phyloP scores from a whole-genome alignment of 2,888 invertebrate species.

The Cantharis rustica region DNA sequence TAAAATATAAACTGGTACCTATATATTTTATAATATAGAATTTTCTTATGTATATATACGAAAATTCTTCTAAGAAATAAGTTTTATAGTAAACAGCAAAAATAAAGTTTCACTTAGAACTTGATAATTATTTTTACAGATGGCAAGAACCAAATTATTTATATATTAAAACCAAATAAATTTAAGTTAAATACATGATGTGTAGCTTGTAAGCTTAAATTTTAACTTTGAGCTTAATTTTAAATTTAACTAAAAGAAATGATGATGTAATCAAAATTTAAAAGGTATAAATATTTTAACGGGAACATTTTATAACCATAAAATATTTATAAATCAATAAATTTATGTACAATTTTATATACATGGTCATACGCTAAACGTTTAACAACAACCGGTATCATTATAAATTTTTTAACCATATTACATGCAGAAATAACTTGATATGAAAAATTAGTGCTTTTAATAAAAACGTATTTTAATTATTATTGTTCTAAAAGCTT shows the following conservation, averaged over 20 bases:
- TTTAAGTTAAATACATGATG: not conserved
- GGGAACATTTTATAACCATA: not conserved
- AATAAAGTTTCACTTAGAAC: not conserved
- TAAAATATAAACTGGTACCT: not conserved
- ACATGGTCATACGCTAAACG: not conserved
- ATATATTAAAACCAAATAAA: no score
- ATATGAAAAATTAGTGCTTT: not conserved
- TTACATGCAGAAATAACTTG: not conserved
- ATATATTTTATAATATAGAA: not conserved
- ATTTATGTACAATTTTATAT: not conserved
- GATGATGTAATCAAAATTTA: not conserved
- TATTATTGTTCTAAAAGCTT: no score
- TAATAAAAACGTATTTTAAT: no score
- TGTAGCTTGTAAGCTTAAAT: no score
- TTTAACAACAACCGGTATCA: not conserved
- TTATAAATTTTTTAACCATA: not conserved
- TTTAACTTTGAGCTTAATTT: no score
- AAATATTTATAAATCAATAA: not conserved
- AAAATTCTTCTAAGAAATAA: no score
- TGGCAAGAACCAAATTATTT: not conserved
- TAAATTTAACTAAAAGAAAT: no score
- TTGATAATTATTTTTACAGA: not conserved
- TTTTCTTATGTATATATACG: no score
- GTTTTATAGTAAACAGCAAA: not conserved
- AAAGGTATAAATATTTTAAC: not conserved